These are phyloP conservation scores for Malacoraja senta DNA, from an alignment of 2,797 vertebrate genomes.

Conservation along the genomic window DNA sequence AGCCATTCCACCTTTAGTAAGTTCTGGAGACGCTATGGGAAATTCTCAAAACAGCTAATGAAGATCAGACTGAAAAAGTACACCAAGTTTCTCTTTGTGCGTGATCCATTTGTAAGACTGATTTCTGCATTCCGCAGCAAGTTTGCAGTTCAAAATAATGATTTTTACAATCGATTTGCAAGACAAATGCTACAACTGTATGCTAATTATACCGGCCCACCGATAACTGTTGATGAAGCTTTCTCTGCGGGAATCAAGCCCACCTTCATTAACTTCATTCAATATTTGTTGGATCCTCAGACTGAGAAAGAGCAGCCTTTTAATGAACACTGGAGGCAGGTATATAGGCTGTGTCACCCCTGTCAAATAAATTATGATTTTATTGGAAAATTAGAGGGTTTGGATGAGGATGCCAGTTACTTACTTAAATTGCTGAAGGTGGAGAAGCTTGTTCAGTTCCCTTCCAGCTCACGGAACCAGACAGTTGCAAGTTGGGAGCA, in stretches of 20 bases:
- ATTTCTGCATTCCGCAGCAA: constrained; percentile 96
- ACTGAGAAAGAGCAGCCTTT: constrained; percentile 83
- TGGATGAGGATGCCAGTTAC: constrained; percentile 76
- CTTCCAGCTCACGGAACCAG: constrained; percentile 71
- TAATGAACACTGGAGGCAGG: constrained; percentile 94
- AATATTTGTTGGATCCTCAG: constrained; percentile 85
- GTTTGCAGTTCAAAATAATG: constrained; percentile 80
- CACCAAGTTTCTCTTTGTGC: constrained; percentile 92
- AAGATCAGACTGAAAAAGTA: constrained; percentile 93
- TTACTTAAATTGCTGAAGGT: constrained; percentile 74
- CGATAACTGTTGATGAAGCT: constrained; percentile 74
- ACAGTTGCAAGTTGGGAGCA: constrained; percentile 81
- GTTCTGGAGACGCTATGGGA: constrained; percentile 92
- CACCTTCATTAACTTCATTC: constrained; percentile 82
- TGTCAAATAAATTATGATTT: constrained; percentile 94
- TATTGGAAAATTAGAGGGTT: constrained; percentile 80
- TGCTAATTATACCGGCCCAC: constrained; percentile 72
- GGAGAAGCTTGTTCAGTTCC: constrained; percentile 77
- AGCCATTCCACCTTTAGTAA: constrained; percentile 92
- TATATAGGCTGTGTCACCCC: constrained; percentile 84
- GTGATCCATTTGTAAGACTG: constrained; percentile 91
- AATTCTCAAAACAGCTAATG: constrained; percentile 87
- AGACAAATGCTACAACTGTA: constrained; percentile 78
- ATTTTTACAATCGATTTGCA: constrained; percentile 82
- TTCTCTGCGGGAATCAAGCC: constrained; percentile 73